phyloP scores from a whole-genome alignment of 23 tunicate genomes.

The Styela plicata region DNA sequence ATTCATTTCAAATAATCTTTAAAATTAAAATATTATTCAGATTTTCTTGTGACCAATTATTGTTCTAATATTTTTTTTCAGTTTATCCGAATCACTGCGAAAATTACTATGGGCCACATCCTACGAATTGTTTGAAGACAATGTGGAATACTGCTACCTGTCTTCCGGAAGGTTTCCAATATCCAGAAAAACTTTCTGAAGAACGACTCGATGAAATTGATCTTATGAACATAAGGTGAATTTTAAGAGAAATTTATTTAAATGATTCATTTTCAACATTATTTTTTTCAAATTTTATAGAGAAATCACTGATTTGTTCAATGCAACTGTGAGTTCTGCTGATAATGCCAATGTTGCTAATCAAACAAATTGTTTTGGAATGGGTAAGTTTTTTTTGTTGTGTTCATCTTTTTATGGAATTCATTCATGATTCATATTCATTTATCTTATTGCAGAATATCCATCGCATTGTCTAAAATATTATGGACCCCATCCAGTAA shows the following conservation, averaged over 20 bases:
- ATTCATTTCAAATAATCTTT: no score
- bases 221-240: background rate
- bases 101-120: slow-evolving; percentile 20
- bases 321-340: slow-evolving; percentile 7
- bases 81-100: slow-evolving; percentile 7
- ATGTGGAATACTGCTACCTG: slow-evolving; percentile 19
- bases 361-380: slow-evolving; percentile 29
- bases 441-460: background rate
- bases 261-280: no score
- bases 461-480: background rate
- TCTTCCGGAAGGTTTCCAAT: slow-evolving; percentile 2
- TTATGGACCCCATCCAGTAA: slow-evolving; percentile 33
- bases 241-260: no score
- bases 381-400: slow-evolving; percentile 22
- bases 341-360: slow-evolving; percentile 1
- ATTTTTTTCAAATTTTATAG: background rate
- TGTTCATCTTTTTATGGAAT: no score
- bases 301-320: slow-evolving; percentile 8
- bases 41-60: background rate
- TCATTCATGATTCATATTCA: no score
- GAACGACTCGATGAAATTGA: background rate
- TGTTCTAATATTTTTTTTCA: background rate
- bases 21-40: no score
- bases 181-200: slow-evolving; percentile 8
- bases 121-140: slow-evolving; percentile 20